These are phyloP conservation scores for Atherix ibis DNA, from an alignment of 2,888 invertebrate species.

Conservation along the genomic window DNA sequence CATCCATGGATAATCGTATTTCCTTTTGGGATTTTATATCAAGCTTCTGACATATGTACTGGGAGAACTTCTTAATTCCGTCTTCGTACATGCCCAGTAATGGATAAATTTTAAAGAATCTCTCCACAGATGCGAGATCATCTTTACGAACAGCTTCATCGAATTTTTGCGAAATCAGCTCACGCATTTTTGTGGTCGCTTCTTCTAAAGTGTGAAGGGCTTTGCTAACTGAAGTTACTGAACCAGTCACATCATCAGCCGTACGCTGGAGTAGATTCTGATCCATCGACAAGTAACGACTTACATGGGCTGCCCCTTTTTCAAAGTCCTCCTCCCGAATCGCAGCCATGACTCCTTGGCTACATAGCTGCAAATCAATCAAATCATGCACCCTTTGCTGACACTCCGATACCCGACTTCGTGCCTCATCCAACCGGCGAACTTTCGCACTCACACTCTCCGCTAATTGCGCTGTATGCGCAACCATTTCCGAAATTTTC, in stretches of 20 bases:
- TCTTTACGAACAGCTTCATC: conserved; percentile 80
- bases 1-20: conserved; percentile 47
- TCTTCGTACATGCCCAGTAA: conserved; percentile 79
- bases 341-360: conserved; percentile 92
- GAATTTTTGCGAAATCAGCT: conserved; percentile 54
- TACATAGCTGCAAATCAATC: conserved; percentile 86
- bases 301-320: conserved; percentile 86
- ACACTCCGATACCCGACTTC: conserved; percentile 82
- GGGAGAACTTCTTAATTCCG: conserved; percentile 75
- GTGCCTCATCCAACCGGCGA: conserved; percentile 73
- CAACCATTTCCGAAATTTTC: conserved; percentile 69
- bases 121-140: conserved; percentile 78
- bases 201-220: conserved; percentile 43
- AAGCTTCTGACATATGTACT: conserved; percentile 64
- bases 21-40: conserved; percentile 55
- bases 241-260: conserved; percentile 54
- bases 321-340: conserved; percentile 92
- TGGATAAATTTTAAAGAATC: conserved; percentile 95
- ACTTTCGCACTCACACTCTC: conserved; percentile 94
- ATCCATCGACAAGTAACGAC: conserved; percentile 86
- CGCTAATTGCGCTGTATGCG: conserved; percentile 72
- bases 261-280: conserved; percentile 63
- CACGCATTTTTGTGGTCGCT: conserved; percentile 50
- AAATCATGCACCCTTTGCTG: conserved; percentile 89
- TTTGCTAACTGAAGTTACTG: conserved; percentile 31